Evolutionary conservation across 2,797 vertebrate species (phyloP).

Genomic region (Leptodactylus fallax): DNA sequence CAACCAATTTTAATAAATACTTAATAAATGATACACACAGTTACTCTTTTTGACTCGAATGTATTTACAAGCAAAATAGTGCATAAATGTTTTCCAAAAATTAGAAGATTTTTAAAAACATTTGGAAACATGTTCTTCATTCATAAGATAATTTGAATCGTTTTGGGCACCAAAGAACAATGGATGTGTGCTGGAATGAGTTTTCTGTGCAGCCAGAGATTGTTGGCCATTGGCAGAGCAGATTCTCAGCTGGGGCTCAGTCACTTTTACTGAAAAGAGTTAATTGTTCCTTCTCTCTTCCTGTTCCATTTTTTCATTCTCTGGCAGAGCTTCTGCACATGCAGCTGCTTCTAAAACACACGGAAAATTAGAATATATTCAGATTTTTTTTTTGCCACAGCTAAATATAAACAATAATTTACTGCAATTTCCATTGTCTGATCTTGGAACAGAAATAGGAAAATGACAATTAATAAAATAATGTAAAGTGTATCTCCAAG

Average conservation of each 20-base stretch:
- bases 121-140: neutral
- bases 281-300: conserved; percentile 44
- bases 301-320: conserved; percentile 15
- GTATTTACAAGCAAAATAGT: neutral
- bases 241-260: conserved; percentile 31
- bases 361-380: conserved; percentile 15
- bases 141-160: neutral
- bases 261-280: conserved; percentile 12
- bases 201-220: neutral
- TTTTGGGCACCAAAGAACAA: neutral
- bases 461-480: neutral
- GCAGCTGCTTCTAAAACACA: conserved; percentile 51
- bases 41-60: too few relatives aligned
- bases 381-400: neutral
- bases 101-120: neutral
- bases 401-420: conserved; percentile 34
- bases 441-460: neutral
- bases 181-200: neutral
- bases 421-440: neutral
- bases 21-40: too few relatives aligned
- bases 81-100: neutral
- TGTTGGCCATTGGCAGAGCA: conserved; percentile 32
- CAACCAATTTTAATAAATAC: too few relatives aligned
- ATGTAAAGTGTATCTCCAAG: neutral
- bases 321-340: conserved; percentile 38